These are phyloP conservation scores for Lateolabrax maculatus DNA, from an alignment of 2,797 vertebrate genomes.

Conservation along the genomic window DNA sequence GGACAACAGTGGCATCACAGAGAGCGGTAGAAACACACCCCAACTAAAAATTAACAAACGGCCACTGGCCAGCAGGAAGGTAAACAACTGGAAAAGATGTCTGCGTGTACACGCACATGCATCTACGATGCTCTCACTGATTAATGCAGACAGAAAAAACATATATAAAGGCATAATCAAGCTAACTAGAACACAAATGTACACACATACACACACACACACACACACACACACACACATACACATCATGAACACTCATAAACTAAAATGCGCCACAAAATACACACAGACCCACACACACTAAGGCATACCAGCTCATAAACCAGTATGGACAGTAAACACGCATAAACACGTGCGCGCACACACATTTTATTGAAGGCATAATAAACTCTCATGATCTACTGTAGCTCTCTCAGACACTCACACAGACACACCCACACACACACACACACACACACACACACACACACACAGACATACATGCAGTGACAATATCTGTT, in stretches of 20 bases:
- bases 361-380: conserved; percentile 1
- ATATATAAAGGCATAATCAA: background rate
- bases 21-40: background rate
- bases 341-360: background rate
- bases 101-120: background rate
- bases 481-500: conserved; percentile 10
- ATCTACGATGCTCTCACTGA: background rate
- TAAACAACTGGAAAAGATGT: conserved; percentile 33
- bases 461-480: background rate
- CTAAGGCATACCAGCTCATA: background rate
- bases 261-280: background rate
- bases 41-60: conserved; percentile 5
- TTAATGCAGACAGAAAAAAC: background rate
- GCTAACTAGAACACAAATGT: background rate
- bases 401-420: background rate
- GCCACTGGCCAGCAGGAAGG: conserved; percentile 1
- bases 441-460: conserved; percentile 1
- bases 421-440: background rate
- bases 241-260: background rate
- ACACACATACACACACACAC: background rate
- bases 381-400: background rate
- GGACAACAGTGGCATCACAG: conserved; percentile 16
- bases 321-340: background rate
- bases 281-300: background rate
- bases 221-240: background rate